phyloP scores from a whole-genome alignment of 2,888 invertebrate genomes.

The Stenoptilia bipunctidactyla region DNA sequence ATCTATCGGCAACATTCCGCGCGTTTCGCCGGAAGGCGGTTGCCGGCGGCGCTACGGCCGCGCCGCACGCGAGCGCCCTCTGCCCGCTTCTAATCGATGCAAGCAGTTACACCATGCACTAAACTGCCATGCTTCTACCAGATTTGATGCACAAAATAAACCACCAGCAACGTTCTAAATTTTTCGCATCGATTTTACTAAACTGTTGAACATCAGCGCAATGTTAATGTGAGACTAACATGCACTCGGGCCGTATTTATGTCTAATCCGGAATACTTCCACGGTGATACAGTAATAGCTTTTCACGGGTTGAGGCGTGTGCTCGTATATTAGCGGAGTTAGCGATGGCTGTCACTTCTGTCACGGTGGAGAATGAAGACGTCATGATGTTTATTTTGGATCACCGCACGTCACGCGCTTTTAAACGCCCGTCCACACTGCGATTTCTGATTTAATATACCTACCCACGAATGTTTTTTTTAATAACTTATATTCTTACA shows the following conservation, averaged over 20 bases:
- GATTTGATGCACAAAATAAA: neutral
- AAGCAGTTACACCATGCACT: conserved; percentile 40
- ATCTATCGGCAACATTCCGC: conserved; percentile 70
- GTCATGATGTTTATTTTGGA: neutral
- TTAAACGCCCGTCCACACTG: too few relatives aligned
- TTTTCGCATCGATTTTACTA: too few relatives aligned
- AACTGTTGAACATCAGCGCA: too few relatives aligned
- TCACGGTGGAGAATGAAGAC: neutral
- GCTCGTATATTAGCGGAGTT: neutral
- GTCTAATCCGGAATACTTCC: too few relatives aligned
- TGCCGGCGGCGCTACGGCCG: conserved; percentile 21
- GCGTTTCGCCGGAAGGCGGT: conserved; percentile 67
- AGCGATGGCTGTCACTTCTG: neutral
- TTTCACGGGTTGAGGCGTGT: neutral
- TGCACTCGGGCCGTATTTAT: too few relatives aligned
- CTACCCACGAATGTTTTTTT: too few relatives aligned
- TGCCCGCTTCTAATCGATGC: conserved; percentile 45
- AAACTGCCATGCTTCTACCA: conserved; percentile 12
- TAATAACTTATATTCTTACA: too few relatives aligned
- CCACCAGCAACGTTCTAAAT: too few relatives aligned
- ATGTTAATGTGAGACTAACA: too few relatives aligned
- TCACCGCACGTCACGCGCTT: too few relatives aligned
- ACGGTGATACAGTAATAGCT: neutral
- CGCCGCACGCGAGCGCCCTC: conserved; percentile 17
- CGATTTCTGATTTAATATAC: too few relatives aligned